Evolutionary conservation across 2,797 vertebrate species (phyloP).

Genomic region (Alcedo quadribrachys): DNA sequence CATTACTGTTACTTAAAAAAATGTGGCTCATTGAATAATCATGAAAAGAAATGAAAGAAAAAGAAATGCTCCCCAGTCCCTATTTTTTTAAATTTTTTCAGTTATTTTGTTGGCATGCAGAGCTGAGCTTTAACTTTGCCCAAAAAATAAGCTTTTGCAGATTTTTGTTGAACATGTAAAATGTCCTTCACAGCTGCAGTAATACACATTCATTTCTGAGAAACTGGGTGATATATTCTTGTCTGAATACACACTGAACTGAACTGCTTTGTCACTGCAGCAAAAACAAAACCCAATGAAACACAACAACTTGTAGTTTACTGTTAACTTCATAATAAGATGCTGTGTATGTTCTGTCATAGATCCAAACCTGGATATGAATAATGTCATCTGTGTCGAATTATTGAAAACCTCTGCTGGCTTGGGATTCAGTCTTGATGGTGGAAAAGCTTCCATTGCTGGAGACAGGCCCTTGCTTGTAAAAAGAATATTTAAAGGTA

Average conservation of each 20-base stretch:
- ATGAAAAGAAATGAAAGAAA: background rate
- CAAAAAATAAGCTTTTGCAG: background rate
- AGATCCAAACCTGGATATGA: conserved; percentile 78
- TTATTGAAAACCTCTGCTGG: conserved; percentile 91
- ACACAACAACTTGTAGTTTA: background rate
- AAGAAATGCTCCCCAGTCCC: background rate
- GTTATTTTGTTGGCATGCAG: background rate
- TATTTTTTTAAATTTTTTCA: background rate
- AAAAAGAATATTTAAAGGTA: conserved; percentile 93
- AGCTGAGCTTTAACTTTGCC: background rate
- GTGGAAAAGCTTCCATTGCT: conserved; percentile 86
- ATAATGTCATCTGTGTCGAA: conserved; percentile 82
- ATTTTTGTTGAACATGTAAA: background rate
- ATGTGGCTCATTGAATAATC: background rate
- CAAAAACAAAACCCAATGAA: background rate
- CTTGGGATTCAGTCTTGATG: conserved; percentile 91
- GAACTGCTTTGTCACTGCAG: background rate
- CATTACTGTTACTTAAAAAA: background rate
- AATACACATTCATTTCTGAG: background rate
- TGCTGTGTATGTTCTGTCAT: background rate
- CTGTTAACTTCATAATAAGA: background rate
- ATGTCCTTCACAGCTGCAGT: background rate
- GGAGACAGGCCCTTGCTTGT: conserved; percentile 87
- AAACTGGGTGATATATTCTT: background rate
- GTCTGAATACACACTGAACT: background rate